Evolutionary conservation across 2,888 invertebrate genomes (phyloP), one percentile per base, ranked within the genome.

Genomic region (Polymixis lichenea): DNA sequence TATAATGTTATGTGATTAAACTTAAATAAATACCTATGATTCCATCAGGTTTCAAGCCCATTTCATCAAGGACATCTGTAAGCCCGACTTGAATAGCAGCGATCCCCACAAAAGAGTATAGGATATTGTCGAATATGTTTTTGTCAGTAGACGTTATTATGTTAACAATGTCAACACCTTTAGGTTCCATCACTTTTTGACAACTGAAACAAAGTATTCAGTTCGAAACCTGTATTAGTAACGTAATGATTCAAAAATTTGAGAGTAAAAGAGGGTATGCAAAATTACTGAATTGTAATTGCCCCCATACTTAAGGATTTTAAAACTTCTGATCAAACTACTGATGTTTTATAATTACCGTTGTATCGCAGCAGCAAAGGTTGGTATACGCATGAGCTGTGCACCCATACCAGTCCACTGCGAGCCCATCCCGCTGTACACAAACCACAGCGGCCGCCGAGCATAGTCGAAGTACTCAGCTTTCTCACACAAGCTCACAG

Each of bases 401-500:
- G 95, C 89, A 1, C 97, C 98, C 98, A 98, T 98, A 32, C 97
- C 97, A 38, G 96, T 92, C 98, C 98, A 98, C 90, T 98, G 98
- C 0, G 97, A 97, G 32, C 98, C 98, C 98, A 98, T 98, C 2
- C 98, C 98, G 80, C 98, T 97, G 95, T 97, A 98, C 77, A 98
- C 97, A 91, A 97, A 98, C 97, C 98, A 98, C 25, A 98, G 92
- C 11, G 98, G 97, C 0, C 97, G 91, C 38, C 90, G 88, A 0
- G 84, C 91, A 8, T 92, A 89, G 62, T 95, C 93, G 55, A 89
- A 93, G 79, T 94, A 92, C 9, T 89, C 89, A 2, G 79, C 78
- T 17, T 90, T 91, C 74, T 95, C 92, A 17, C 75, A 55, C 2
- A 95, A 75, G 25, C 87, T 86, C 0, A 93, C 84, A 28, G 75